phyloP scores from a whole-genome alignment of 2,888 invertebrate species.

The Nowickia ferox region DNA sequence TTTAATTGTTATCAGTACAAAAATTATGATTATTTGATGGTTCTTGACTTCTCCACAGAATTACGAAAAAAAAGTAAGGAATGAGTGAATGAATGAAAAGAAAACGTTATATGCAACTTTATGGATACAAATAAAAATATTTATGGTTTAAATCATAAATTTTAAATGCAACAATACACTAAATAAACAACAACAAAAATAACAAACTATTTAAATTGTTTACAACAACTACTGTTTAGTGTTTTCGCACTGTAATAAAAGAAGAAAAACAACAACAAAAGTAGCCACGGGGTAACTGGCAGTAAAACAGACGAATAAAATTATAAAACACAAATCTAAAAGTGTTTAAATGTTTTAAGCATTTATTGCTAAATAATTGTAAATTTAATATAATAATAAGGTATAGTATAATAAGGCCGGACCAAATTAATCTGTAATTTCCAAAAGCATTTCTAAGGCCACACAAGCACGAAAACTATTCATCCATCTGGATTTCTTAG shows the following conservation, averaged over 20 bases:
- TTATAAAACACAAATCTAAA: constrained; percentile 6
- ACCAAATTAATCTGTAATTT: background rate
- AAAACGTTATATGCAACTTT: constrained; percentile 24
- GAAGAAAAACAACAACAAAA: constrained; percentile 4
- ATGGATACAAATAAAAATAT: constrained; percentile 54
- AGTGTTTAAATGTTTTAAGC: constrained; percentile 16
- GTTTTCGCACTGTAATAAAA: constrained; percentile 47
- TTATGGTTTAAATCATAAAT: constrained; percentile 64
- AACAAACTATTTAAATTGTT: constrained; percentile 53
- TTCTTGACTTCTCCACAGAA: constrained; percentile 8
- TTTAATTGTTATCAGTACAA: too few relatives aligned
- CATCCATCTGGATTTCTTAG: too few relatives aligned
- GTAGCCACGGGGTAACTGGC: background rate
- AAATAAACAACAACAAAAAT: constrained; percentile 19
- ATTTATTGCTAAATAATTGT: constrained; percentile 41
- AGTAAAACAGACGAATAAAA: background rate
- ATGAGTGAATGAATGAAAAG: constrained; percentile 27
- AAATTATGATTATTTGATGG: background rate
- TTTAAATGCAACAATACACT: constrained; percentile 34
- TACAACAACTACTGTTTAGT: constrained; percentile 47
- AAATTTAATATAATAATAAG: too few relatives aligned
- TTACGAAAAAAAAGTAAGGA: background rate
- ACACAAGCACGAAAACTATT: background rate
- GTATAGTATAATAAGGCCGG: constrained; percentile 16
- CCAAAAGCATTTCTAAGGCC: background rate